Evolutionary conservation across 2,888 invertebrate genomes (phyloP).

Genomic region (Meloe dianella): DNA sequence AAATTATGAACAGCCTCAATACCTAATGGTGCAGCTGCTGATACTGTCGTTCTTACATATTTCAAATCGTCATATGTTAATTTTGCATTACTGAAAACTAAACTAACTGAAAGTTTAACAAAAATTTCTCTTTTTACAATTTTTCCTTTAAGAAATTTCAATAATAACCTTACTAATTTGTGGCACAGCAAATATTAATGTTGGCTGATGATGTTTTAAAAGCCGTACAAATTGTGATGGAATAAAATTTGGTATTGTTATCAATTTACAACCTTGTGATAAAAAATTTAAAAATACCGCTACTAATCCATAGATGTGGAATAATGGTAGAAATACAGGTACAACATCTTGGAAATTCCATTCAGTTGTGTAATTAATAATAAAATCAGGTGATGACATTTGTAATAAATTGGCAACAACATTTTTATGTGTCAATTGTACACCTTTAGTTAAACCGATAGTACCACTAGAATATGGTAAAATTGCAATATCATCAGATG

Average conservation of each 20-base stretch:
- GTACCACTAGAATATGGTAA: constrained; percentile 88
- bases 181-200: constrained; percentile 61
- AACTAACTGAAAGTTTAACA: constrained; percentile 32
- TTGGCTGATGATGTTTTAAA: constrained; percentile 38
- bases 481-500: constrained; percentile 67
- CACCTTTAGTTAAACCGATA: constrained; percentile 82
- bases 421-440: constrained; percentile 65
- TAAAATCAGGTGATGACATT: constrained; percentile 23
- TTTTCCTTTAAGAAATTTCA: background rate
- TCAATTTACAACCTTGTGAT: constrained; percentile 56
- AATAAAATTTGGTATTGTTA: constrained; percentile 56
- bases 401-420: constrained; percentile 26
- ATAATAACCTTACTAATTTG: constrained; percentile 60
- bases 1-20: constrained; percentile 50
- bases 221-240: constrained; percentile 37
- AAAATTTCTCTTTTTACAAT: background rate
- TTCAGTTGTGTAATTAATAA: constrained; percentile 19
- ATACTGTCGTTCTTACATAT: constrained; percentile 57
- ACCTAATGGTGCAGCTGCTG: constrained; percentile 62
- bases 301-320: constrained; percentile 63
- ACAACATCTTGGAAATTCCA: constrained; percentile 48
- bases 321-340: constrained; percentile 60
- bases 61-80: constrained; percentile 60
- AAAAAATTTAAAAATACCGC: constrained; percentile 57
- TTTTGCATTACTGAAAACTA: constrained; percentile 48